phyloP scores from a whole-genome alignment of 2,797 vertebrate species.

The Neosalanx taihuensis region DNA sequence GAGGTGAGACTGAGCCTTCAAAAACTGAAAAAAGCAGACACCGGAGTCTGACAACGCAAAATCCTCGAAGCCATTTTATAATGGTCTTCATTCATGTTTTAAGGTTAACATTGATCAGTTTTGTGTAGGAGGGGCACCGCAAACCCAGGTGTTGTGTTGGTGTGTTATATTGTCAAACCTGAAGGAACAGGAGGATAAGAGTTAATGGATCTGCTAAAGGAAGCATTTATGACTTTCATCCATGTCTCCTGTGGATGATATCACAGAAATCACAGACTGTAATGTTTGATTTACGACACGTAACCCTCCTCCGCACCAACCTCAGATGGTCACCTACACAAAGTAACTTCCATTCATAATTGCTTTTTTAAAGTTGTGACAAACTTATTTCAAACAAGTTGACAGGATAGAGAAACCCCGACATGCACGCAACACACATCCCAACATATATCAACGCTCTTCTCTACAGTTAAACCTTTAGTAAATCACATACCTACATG shows the following conservation, averaged over 20 bases:
- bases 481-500: slow-evolving; percentile 28
- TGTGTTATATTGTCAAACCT: too few species aligned
- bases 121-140: neutral
- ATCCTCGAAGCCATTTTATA: neutral
- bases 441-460: slow-evolving; percentile 32
- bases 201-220: neutral
- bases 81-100: neutral
- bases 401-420: slow-evolving; percentile 11
- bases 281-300: too few species aligned
- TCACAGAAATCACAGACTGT: too few species aligned
- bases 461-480: slow-evolving; percentile 32
- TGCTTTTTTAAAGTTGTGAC: neutral
- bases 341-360: neutral
- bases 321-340: neutral
- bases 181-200: neutral
- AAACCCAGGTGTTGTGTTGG: too few species aligned
- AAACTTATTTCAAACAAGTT: neutral
- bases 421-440: slow-evolving; percentile 27
- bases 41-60: neutral
- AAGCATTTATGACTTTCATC: neutral
- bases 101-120: neutral
- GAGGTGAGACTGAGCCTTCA: slow-evolving; percentile 16
- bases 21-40: neutral
- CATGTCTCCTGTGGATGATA: too few species aligned
- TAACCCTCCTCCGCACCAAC: neutral